Evolutionary conservation across 2,888 invertebrate species (phyloP).

Genomic region (Tetramorium bicarinatum): DNA sequence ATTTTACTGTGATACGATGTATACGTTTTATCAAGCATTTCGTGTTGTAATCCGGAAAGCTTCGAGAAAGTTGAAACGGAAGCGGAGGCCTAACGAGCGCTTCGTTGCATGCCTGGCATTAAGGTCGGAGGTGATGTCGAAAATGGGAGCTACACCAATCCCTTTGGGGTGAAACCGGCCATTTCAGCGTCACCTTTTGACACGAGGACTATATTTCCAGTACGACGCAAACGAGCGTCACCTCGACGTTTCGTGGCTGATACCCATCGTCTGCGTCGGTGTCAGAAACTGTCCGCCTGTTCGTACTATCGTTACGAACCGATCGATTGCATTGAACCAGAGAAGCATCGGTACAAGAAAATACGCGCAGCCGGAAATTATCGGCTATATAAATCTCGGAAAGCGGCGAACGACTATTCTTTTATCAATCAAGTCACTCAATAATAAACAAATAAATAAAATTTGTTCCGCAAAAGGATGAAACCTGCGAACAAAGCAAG

Average conservation of each 20-base stretch:
- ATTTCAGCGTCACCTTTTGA: slow-evolving; percentile 50
- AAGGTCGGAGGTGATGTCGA: slow-evolving; percentile 53
- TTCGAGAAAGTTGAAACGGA: slow-evolving; percentile 39
- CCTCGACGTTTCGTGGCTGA: slow-evolving; percentile 43
- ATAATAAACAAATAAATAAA: slow-evolving; percentile 6
- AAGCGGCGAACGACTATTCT: neutral
- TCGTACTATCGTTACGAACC: slow-evolving; percentile 22
- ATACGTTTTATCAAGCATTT: slow-evolving; percentile 6
- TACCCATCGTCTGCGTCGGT: slow-evolving; percentile 31
- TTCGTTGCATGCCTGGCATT: slow-evolving; percentile 33
- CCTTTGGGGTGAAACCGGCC: slow-evolving; percentile 36
- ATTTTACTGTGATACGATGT: neutral
- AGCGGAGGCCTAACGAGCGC: slow-evolving; percentile 43
- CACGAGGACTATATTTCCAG: slow-evolving; percentile 49
- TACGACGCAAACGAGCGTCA: slow-evolving; percentile 44
- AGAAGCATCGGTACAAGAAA: slow-evolving; percentile 11
- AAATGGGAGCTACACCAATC: slow-evolving; percentile 29
- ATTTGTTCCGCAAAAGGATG: neutral
- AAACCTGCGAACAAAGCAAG: neutral
- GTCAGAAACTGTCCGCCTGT: slow-evolving; percentile 45
- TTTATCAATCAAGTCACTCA: neutral
- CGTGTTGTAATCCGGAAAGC: slow-evolving; percentile 37
- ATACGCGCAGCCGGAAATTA: slow-evolving; percentile 19
- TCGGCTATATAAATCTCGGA: neutral
- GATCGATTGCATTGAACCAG: slow-evolving; percentile 52